These are phyloP conservation scores for Nephrotoma appendiculata DNA, from an alignment of 2,888 invertebrate genomes.

Conservation along the genomic window DNA sequence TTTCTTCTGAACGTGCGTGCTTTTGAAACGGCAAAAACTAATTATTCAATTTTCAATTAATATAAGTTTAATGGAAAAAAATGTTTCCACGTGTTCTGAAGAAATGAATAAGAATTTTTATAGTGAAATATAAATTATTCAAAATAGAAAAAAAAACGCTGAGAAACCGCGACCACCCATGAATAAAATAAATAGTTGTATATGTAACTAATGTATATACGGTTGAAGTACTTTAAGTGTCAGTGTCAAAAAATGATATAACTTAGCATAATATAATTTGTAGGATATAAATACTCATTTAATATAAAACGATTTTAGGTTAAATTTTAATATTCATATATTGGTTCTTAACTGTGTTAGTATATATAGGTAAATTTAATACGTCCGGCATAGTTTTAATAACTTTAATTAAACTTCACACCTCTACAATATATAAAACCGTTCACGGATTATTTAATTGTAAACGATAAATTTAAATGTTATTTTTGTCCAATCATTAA, in stretches of 20 bases:
- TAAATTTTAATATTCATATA: not conserved
- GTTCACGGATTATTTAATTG: not conserved
- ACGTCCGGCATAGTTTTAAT: too few species aligned
- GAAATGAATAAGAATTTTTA: not conserved
- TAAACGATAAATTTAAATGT: not conserved
- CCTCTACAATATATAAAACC: too few species aligned
- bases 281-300: not conserved
- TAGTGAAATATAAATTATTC: not conserved
- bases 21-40: not conserved
- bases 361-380: too few species aligned
- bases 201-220: not conserved
- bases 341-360: not conserved
- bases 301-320: not conserved
- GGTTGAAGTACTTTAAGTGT: not conserved
- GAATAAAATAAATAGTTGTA: not conserved
- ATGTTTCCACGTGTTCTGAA: not conserved
- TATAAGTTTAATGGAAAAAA: not conserved
- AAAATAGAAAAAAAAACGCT: not conserved
- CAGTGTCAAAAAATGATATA: not conserved
- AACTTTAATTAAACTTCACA: too few species aligned
- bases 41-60: conserved; percentile 1
- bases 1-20: not conserved
- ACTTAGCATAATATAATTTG: not conserved
- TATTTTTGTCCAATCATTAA: not conserved
- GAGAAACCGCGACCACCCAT: not conserved